Evolutionary conservation across 2,113 vertebrate species (phyloP), one percentile per base, ranked within the genome.

Genomic region (Percopsis transmontana): DNA sequence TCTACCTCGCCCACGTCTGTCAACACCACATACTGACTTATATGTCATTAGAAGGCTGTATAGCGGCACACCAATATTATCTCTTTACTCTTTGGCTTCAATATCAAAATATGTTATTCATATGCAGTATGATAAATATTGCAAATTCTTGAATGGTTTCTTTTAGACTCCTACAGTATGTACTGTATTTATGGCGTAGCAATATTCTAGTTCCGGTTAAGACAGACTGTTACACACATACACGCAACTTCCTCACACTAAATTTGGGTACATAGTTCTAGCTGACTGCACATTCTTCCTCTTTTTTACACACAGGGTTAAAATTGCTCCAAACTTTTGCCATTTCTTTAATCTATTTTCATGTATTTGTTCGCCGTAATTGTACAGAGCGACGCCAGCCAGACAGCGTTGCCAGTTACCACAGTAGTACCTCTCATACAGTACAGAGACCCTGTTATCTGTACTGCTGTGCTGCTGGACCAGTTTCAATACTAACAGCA

Each of bases 271-370:
- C 3, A 13, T 3, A 11, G 2, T 2, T 33, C 5, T 19, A 15
- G 3, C 40, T 2, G 8, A 33, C 38, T 19, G 45, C 18, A 7
- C 12, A 11, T 54, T 33, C 38, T 42, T 41, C 12, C 55, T 61
- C 42, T 41, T 40, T 55, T 2, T 40, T 40, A 50, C 38, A 57
- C 1, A 40, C 52, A 66, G 27, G 0, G 13, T 3, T 52, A 4
- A 5, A 41, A 19, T 42, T 52, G 40, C 39, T 38, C 20, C 8
- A 50, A 33, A 1, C 3, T 12, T 55, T 77, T 79, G 77, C 27
- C 58, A 70, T 51, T n/a, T n/a, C n/a, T n/a, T n/a, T n/a, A n/a
- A n/a, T n/a, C n/a, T n/a, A n/a, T n/a, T n/a, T n/a, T n/a, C n/a
- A n/a, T n/a, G n/a, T n/a, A n/a, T n/a, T n/a, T n/a, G n/a, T n/a